phyloP scores from a whole-genome alignment of 2,113 vertebrate genomes.

The Barnardius zonarius region DNA sequence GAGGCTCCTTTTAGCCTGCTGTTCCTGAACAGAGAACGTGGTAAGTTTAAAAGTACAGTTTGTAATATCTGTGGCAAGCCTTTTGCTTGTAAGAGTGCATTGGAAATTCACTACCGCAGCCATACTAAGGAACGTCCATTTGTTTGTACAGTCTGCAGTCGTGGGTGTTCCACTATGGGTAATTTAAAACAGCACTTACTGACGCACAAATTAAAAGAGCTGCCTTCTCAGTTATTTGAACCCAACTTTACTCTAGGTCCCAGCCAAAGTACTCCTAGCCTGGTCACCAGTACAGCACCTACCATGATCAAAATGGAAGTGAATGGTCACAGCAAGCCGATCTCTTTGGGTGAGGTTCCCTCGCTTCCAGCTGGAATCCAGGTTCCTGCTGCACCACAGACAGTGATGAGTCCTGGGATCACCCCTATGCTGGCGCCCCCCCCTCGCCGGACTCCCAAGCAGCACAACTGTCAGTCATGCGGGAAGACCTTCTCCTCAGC shows the following conservation, averaged over 20 bases:
- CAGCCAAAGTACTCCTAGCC: constrained; percentile 87
- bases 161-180: constrained; percentile 84
- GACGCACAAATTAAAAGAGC: constrained; percentile 80
- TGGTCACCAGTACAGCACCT: constrained; percentile 86
- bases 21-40: constrained; percentile 95
- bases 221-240: constrained; percentile 82
- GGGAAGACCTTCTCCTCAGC: constrained; percentile 99
- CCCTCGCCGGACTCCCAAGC: constrained; percentile 95
- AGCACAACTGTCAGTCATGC: constrained; percentile 98
- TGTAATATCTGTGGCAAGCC: constrained; percentile 82
- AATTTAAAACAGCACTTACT: constrained; percentile 87
- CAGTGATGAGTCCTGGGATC: constrained; percentile 88
- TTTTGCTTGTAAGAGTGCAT: constrained; percentile 81
- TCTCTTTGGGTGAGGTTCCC: constrained; percentile 85
- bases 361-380: constrained; percentile 87
- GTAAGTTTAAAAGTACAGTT: constrained; percentile 82
- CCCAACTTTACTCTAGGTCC: constrained; percentile 82
- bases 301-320: constrained; percentile 97
- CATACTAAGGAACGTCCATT: constrained; percentile 85
- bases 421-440: constrained; percentile 95
- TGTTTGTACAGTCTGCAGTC: constrained; percentile 80
- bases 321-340: constrained; percentile 92
- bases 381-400: constrained; percentile 85
- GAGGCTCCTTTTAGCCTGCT: constrained; percentile 95
- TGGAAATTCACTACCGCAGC: constrained; percentile 81